phyloP scores from a whole-genome alignment of 2,113 vertebrate species.

The Cebus imitator region DNA sequence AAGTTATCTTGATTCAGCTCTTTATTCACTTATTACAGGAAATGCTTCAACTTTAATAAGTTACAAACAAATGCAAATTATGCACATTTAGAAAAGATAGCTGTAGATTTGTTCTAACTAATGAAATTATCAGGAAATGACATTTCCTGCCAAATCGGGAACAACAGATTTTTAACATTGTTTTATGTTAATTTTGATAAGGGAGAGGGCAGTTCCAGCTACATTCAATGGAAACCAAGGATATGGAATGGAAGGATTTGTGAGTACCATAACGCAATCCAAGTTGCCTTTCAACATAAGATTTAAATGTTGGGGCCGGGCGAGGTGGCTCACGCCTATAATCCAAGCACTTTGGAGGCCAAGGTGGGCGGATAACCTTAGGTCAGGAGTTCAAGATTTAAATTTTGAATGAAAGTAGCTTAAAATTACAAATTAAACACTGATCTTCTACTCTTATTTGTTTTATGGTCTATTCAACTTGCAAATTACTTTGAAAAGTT shows the following conservation, averaged over 20 bases:
- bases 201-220: not conserved
- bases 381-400: not conserved
- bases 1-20: not conserved
- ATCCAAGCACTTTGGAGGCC: too few relatives aligned
- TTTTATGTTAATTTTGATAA: slow-evolving; percentile 21
- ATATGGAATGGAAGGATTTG: not conserved
- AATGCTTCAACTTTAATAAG: not conserved
- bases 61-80: slow-evolving; percentile 32
- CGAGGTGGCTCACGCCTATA: too few relatives aligned
- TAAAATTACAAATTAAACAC: slow-evolving; percentile 11
- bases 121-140: slow-evolving; percentile 41
- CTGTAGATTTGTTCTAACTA: not conserved
- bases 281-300: not conserved
- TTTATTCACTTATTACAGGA: not conserved
- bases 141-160: not conserved
- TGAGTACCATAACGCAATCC: not conserved
- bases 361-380: too few relatives aligned
- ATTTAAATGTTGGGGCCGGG: not conserved
- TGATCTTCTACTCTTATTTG: not conserved
- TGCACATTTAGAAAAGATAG: slow-evolving; percentile 21
- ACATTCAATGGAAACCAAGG: not conserved
- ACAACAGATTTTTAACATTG: not conserved
- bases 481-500: slow-evolving; percentile 6
- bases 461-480: not conserved
- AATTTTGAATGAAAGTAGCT: slow-evolving; percentile 31